phyloP scores from a whole-genome alignment of 2,888 invertebrate genomes.

The Tetramorium bicarinatum region DNA sequence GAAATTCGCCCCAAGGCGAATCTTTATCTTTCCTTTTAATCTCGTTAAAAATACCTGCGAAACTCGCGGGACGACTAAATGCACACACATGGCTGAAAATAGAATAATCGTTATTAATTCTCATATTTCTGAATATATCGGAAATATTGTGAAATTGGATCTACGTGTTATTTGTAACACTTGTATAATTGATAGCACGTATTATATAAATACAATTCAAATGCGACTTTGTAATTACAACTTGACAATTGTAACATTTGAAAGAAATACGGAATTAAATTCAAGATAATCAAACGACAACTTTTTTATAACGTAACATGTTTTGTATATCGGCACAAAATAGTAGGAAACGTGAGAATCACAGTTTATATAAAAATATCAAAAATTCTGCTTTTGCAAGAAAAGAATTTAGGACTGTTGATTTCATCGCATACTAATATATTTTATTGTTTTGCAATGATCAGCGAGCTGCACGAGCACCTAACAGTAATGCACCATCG shows the following conservation, averaged over 20 bases:
- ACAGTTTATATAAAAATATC: not conserved
- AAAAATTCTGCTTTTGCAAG: not conserved
- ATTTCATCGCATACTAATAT: not conserved
- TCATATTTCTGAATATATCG: not conserved
- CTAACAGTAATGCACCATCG: constrained; percentile 33
- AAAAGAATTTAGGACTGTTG: not conserved
- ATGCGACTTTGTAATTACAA: not conserved
- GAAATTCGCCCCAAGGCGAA: not conserved
- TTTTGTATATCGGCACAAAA: too few relatives aligned
- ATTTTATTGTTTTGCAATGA: constrained; percentile 15
- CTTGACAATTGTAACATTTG: not conserved
- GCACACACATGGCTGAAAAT: not conserved
- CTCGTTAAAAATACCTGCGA: not conserved
- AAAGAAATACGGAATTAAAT: not conserved
- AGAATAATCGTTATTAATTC: not conserved
- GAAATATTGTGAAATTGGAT: not conserved
- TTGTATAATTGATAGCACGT: not conserved
- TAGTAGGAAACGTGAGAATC: not conserved
- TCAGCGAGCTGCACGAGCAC: constrained; percentile 14
- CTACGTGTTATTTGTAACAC: not conserved
- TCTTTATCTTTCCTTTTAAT: not conserved
- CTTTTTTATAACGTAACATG: not conserved
- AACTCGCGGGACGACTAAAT: not conserved
- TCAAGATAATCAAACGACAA: not conserved
- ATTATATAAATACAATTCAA: not conserved